Base-by-base conservation (phyloP, 2,113 vertebrate genomes). In the Andinoacara biseriatus region DNA sequence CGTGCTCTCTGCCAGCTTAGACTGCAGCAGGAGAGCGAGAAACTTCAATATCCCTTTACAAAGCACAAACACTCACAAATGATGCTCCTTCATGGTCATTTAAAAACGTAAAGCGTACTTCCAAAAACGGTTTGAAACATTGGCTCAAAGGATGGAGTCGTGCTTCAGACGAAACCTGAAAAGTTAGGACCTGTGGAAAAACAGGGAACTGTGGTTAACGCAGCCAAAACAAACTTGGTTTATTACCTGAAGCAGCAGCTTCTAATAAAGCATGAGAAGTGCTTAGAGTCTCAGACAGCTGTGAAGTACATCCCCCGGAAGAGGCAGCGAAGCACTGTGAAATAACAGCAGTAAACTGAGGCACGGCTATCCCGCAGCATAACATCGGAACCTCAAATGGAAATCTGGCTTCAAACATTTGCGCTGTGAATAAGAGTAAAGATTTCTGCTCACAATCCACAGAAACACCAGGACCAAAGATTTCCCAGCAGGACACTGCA, bases 401-500 rank as follows among this genome's bases (percentile, higher is more conserved):
- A 52, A 52, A 13, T 72, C 1, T 72, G 26, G 18, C 43, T 52
- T 26, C 65, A 49, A 69, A 49, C 15, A 20, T 49, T 20, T 0
- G 46, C 15, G 46, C 40, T 29, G 43, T 46, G 65, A 52, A 14
- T 20, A 72, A 65, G 33, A 63, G 60, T 35, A 38, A 62, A 2
- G 62, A 24, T 43, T 14, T 40, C 20, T 63, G 35, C 61, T 22
- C n/a, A 3, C 35, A 35, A 52, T 52, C 65, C 43, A 69, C 17
- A 13, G 11, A 69, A 69, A 52, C 43, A 20, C 24, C 65, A 20
- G 22, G 40, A 49, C 5, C 65, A 69, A 72, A 52, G 26, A 72
- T 14, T 72, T 52, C 46, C 65, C 46, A 72, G 0, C 65, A 72
- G 24, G 31, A 52, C 26, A 0, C 10, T 46, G 40, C 0, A 20